Percentiles rank a stretch among this genome's conserved stretches.
phyloP scores from a whole-genome alignment of 2,113 vertebrate species.

The Clarias macrocephalus region DNA sequence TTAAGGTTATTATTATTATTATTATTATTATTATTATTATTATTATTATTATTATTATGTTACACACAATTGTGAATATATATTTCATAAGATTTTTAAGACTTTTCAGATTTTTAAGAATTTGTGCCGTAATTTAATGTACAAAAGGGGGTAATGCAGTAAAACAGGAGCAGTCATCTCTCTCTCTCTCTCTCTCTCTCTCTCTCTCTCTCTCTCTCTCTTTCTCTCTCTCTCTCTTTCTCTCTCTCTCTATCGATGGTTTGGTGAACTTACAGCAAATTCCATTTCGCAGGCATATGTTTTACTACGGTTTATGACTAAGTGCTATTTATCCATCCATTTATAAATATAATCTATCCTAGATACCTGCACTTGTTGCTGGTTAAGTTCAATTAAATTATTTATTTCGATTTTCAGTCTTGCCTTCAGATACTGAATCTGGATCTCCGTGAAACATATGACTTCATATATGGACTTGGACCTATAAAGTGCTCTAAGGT shows the following conservation, averaged over 20 bases:
- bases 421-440: background rate
- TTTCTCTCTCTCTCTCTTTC: background rate
- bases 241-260: background rate
- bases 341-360: background rate
- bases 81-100: background rate
- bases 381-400: background rate
- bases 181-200: background rate
- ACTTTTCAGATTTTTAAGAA: too few relatives aligned
- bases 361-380: background rate
- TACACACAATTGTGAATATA: background rate
- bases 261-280: background rate
- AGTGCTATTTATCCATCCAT: background rate
- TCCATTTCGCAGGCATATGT: background rate
- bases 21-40: too few relatives aligned
- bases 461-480: constrained; percentile 42
- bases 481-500: constrained; percentile 36
- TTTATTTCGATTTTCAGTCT: background rate
- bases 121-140: background rate
- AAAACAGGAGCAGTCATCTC: constrained; percentile 7
- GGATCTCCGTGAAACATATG: constrained; percentile 42
- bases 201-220: background rate
- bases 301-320: background rate
- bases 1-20: too few relatives aligned
- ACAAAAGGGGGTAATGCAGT: constrained; percentile 24
- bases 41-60: background rate